Conservation (phyloP, 1,140 invertebrate species). For the Sweltsa coloradensis region DNA sequence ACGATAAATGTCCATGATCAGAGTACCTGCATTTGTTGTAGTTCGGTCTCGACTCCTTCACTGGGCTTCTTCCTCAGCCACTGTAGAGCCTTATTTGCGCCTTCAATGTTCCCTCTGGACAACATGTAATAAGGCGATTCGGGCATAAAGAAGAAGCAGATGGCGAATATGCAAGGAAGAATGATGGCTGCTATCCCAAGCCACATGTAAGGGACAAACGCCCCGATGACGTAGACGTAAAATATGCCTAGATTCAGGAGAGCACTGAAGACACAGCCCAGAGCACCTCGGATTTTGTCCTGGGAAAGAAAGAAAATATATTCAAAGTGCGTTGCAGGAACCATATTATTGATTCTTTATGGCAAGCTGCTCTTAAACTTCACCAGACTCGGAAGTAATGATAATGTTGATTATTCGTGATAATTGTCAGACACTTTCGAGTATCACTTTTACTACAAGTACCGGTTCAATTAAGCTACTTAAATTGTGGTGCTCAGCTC, state of each 20-base stretch:
- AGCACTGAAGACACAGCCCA: slow-evolving; percentile 70
- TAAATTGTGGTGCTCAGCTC: too few species aligned
- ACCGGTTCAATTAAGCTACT: too few species aligned
- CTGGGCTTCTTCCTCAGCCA: slow-evolving; percentile 32
- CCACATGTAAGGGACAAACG: slow-evolving; percentile 47
- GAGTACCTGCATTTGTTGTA: slow-evolving; percentile 40
- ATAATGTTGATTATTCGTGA: too few species aligned
- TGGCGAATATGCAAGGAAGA: slow-evolving; percentile 22
- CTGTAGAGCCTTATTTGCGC: slow-evolving; percentile 19
- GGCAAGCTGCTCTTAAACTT: background rate
- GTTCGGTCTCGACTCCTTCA: slow-evolving; percentile 44
- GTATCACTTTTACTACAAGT: too few species aligned
- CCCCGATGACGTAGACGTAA: slow-evolving; percentile 60
- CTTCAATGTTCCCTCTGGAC: slow-evolving; percentile 13
- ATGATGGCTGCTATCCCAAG: slow-evolving; percentile 22
- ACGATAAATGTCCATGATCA: too few species aligned
- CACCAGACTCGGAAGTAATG: background rate
- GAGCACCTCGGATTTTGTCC: slow-evolving; percentile 46
- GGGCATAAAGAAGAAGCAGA: slow-evolving; percentile 28
- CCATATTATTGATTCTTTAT: background rate
- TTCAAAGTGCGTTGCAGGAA: background rate
- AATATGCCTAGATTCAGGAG: slow-evolving; percentile 65
- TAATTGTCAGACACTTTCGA: background rate
- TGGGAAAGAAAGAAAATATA: background rate
- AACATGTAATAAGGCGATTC: slow-evolving; percentile 32